Conservation (phyloP, 1,140 invertebrate species). For the Lutraria rhynchaena region DNA sequence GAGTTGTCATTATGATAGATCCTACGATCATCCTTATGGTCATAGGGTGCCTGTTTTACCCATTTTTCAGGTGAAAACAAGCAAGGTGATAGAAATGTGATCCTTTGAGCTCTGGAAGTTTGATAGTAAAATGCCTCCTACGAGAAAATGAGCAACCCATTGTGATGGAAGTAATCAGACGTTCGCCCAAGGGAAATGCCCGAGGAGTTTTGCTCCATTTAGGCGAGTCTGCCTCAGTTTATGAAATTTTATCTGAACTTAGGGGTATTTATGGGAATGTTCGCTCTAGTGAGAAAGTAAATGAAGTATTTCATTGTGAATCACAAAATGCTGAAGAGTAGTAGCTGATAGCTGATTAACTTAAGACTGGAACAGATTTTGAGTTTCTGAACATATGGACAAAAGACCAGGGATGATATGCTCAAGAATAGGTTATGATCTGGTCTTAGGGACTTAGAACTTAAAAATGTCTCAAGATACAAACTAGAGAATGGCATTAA, state of each 20-base stretch:
- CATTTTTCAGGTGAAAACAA: conserved; percentile 21
- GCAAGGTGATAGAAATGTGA: too few relatives aligned
- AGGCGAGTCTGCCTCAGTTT: too few relatives aligned
- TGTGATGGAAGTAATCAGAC: not conserved
- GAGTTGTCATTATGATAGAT: too few relatives aligned
- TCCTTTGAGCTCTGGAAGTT: conserved; percentile 21
- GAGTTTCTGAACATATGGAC: not conserved
- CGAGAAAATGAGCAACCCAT: not conserved
- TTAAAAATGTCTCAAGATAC: not conserved
- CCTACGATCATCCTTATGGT: too few relatives aligned
- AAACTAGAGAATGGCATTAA: too few relatives aligned
- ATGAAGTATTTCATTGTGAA: not conserved
- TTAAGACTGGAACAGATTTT: not conserved
- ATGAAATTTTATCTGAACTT: too few relatives aligned
- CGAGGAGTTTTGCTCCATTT: not conserved
- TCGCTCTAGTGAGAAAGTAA: not conserved
- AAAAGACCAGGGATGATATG: too few relatives aligned
- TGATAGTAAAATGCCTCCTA: conserved; percentile 6
- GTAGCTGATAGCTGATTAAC: not conserved
- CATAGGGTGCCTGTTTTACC: not conserved
- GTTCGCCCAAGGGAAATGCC: not conserved
- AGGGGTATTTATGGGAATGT: conserved; percentile 8
- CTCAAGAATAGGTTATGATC: too few relatives aligned
- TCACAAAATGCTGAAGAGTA: not conserved
- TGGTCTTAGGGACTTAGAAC: too few relatives aligned